Evolutionary conservation across 2,797 vertebrate genomes (phyloP).

Genomic region (Vireo griseus): DNA sequence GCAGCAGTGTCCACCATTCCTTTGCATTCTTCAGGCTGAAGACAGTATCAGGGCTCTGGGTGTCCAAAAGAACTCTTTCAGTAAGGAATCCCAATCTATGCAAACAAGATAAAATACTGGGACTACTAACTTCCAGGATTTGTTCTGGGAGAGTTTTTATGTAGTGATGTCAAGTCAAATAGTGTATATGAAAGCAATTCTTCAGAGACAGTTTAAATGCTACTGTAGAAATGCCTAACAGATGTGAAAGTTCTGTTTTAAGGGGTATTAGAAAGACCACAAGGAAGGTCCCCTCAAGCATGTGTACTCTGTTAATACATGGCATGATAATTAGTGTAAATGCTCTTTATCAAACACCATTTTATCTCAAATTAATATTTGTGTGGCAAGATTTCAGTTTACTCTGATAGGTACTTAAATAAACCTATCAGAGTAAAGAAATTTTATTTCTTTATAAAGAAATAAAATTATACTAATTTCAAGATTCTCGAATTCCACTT

Average conservation of each 20-base stretch:
- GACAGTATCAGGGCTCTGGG: background rate
- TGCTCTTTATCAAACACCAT: background rate
- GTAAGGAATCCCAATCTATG: background rate
- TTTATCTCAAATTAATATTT: background rate
- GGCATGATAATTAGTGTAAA: background rate
- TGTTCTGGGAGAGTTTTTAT: background rate
- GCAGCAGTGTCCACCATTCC: background rate
- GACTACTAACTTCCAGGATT: background rate
- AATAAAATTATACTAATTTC: background rate
- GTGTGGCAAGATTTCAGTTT: background rate
- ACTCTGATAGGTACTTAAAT: background rate
- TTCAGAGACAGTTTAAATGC: background rate
- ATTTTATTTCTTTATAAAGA: background rate
- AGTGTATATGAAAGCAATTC: background rate
- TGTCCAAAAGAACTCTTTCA: background rate
- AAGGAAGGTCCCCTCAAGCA: background rate
- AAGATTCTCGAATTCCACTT: background rate
- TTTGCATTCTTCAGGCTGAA: background rate
- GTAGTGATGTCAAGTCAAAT: background rate
- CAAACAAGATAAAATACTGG: background rate
- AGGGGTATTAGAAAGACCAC: background rate
- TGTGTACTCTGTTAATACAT: background rate
- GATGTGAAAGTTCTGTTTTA: background rate
- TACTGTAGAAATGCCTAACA: background rate
- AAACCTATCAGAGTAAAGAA: background rate